phyloP scores from a whole-genome alignment of 1,140 invertebrate genomes.

The Latrodectus geometricus region DNA sequence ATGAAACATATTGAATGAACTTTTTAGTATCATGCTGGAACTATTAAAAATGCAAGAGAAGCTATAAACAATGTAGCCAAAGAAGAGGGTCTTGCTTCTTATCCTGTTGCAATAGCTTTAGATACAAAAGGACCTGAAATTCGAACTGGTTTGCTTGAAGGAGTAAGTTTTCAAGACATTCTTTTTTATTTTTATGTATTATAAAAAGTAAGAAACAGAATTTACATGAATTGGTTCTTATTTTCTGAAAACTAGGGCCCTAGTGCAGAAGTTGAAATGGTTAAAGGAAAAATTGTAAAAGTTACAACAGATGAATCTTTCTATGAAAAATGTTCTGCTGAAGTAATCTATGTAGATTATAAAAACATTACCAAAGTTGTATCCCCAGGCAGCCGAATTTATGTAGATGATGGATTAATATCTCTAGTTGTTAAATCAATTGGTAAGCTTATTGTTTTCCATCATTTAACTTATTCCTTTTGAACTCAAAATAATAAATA shows the following conservation, averaged over 20 bases:
- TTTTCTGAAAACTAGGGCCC: conserved; percentile 75
- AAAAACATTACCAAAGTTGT: conserved; percentile 96
- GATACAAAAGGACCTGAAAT: conserved; percentile 99
- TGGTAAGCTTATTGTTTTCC: conserved; percentile 74
- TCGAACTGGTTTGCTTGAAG: conserved; percentile 91
- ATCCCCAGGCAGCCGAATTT: conserved; percentile 86
- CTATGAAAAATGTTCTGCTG: conserved; percentile 83
- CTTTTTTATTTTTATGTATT: not conserved
- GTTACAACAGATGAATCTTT: conserved; percentile 87
- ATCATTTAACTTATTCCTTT: no score
- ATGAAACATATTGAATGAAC: no score
- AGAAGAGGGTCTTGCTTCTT: conserved; percentile 78
- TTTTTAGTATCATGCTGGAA: conserved; percentile 84
- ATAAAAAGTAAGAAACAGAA: no score
- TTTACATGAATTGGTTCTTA: no score
- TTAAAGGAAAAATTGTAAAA: conserved; percentile 86
- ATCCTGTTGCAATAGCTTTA: conserved; percentile 93
- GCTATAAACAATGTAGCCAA: conserved; percentile 85
- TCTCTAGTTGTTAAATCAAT: conserved; percentile 85
- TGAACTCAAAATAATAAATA: no score
- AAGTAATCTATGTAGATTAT: conserved; percentile 88
- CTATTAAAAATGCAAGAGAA: conserved; percentile 87
- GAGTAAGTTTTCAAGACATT: conserved; percentile 75
- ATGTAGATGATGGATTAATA: conserved; percentile 97
- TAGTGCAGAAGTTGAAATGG: conserved; percentile 90